These are phyloP conservation scores for Heliconius himera DNA, from an alignment of 1,140 invertebrate genomes.

Conservation along the genomic window DNA sequence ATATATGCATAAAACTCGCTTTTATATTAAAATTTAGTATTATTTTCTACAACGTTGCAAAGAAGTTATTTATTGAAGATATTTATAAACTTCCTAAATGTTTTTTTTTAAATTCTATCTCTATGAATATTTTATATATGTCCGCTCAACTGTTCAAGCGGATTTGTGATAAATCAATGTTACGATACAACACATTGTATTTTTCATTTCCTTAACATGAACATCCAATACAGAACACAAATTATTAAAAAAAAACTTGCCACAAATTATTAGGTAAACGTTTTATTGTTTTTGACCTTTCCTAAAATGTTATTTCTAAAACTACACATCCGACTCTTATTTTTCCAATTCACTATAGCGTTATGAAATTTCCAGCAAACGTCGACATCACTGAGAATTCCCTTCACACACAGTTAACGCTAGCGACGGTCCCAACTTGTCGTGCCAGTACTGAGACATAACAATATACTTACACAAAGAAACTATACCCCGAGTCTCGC, in stretches of 20 bases:
- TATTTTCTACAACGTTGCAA: constrained; percentile 17
- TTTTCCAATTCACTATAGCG: neutral
- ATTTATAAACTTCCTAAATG: constrained; percentile 44
- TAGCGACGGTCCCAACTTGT: constrained; percentile 30
- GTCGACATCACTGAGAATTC: constrained; percentile 3
- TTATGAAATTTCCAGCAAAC: neutral
- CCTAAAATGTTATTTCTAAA: no score
- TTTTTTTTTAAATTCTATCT: constrained; percentile 42
- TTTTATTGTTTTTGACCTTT: no score
- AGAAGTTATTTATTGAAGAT: constrained; percentile 42
- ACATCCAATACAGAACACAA: neutral
- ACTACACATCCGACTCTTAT: neutral
- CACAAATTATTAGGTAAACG: no score
- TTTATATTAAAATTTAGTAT: no score
- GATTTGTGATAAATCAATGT: constrained; percentile 41
- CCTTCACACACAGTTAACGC: constrained; percentile 12
- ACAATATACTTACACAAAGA: constrained; percentile 62
- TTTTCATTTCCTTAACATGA: neutral
- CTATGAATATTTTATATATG: constrained; percentile 51
- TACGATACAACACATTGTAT: neutral
- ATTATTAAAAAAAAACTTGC: no score
- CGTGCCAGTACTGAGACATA: constrained; percentile 47
- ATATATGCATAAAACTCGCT: no score
- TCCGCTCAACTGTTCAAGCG: constrained; percentile 43
- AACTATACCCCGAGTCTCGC: constrained; percentile 56